Conservation (phyloP, 2,113 vertebrate genomes). For the Chascanopsetta lugubris region DNA sequence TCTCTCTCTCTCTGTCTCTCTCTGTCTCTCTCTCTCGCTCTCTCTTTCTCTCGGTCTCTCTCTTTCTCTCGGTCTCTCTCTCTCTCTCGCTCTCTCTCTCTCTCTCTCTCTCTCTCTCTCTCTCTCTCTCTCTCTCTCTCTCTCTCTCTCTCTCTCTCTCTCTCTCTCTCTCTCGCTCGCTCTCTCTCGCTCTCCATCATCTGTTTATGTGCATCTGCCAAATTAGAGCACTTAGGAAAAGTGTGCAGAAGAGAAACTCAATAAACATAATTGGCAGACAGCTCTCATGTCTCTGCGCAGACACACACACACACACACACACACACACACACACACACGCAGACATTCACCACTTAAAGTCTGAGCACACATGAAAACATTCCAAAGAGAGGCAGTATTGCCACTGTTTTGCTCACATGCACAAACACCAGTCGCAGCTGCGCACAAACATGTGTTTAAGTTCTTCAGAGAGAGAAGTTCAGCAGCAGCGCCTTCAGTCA, state of each 20-base stretch:
- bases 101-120: slow-evolving; percentile 58
- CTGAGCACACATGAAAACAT: slow-evolving; percentile 5
- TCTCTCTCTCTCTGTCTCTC: slow-evolving; percentile 67
- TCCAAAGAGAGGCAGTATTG: slow-evolving; percentile 9
- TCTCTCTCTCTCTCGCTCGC: slow-evolving; percentile 58
- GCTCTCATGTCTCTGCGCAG: slow-evolving; percentile 43
- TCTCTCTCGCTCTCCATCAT: slow-evolving; percentile 65
- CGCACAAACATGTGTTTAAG: neutral
- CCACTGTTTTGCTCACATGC: neutral
- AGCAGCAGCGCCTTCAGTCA: neutral
- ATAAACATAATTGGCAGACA: slow-evolving; percentile 76
- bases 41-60: slow-evolving; percentile 34
- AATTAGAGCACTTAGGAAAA: slow-evolving; percentile 80
- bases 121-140: slow-evolving; percentile 61
- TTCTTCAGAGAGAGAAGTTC: slow-evolving; percentile 4
- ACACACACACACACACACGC: slow-evolving; percentile 16
- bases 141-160: slow-evolving; percentile 38
- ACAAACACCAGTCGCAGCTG: neutral
- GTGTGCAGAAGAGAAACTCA: slow-evolving; percentile 73
- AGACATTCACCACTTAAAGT: slow-evolving; percentile 6
- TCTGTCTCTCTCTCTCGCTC: slow-evolving; percentile 35
- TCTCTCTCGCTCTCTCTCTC: slow-evolving; percentile 38
- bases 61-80: no score
- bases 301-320: slow-evolving; percentile 8
- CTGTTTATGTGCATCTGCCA: slow-evolving; percentile 76